A percentile compares a stretch with the other conserved stretches of the same genome.
phyloP scores from a whole-genome alignment of 1,140 invertebrate genomes.

The Lerema accius region DNA sequence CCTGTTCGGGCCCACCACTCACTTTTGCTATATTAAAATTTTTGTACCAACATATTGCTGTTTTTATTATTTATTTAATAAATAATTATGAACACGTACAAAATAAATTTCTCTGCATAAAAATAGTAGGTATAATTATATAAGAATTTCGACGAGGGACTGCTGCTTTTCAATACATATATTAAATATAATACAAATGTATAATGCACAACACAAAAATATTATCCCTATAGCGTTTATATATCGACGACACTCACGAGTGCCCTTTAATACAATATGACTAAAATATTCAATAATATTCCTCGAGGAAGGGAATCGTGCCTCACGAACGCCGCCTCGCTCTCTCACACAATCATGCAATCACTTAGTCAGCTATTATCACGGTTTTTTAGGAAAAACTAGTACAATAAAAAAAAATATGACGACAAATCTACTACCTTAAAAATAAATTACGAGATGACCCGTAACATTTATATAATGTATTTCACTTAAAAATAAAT shows the following conservation, averaged over 20 bases:
- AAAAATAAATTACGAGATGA: conserved; percentile 73
- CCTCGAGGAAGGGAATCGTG: conserved; percentile 71
- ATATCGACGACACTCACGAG: conserved; percentile 56
- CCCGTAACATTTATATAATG: conserved; percentile 53
- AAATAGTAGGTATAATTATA: conserved; percentile 35
- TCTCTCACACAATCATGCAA: conserved; percentile 64
- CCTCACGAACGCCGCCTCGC: conserved; percentile 68
- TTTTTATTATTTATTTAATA: conserved; percentile 25
- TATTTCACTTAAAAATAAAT: conserved; percentile 68
- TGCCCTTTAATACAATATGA: conserved; percentile 34
- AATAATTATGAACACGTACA: conserved; percentile 32
- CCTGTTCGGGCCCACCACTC: not conserved
- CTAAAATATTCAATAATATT: conserved; percentile 50
- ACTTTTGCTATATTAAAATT: conserved; percentile 13
- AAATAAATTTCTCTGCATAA: conserved; percentile 35
- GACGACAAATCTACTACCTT: conserved; percentile 74
- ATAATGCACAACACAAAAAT: conserved; percentile 52
- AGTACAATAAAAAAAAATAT: conserved; percentile 65
- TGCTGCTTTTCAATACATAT: conserved; percentile 31
- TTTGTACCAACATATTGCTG: conserved; percentile 33
- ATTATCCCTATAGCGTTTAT: conserved; percentile 53
- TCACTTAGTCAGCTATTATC: conserved; percentile 77
- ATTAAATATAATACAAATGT: conserved; percentile 40
- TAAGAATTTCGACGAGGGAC: conserved; percentile 33
- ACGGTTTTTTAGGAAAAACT: conserved; percentile 73